phyloP scores from a whole-genome alignment of 2,113 vertebrate species.

The Trematomus loennbergii region DNA sequence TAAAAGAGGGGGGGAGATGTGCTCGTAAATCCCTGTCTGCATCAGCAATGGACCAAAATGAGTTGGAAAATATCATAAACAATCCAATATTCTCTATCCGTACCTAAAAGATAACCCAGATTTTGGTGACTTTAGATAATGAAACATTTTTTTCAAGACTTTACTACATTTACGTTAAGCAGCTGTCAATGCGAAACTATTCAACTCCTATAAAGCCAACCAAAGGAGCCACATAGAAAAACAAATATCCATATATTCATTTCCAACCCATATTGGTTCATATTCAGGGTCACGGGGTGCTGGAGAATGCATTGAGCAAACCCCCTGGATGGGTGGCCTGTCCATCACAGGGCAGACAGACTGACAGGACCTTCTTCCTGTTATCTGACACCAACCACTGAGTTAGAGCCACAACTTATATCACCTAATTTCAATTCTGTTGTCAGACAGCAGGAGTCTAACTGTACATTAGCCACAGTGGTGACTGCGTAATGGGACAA shows the following conservation, averaged over 20 bases:
- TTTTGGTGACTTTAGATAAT: not conserved
- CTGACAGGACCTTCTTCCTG: constrained; percentile 63
- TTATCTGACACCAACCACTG: constrained; percentile 65
- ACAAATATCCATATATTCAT: constrained; percentile 20
- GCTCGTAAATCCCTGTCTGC: no score
- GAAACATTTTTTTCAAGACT: not conserved
- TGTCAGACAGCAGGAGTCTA: constrained; percentile 48
- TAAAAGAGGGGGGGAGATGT: no score
- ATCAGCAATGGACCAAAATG: no score
- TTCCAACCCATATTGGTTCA: constrained; percentile 37
- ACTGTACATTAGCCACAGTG: constrained; percentile 51
- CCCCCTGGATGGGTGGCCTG: constrained; percentile 39
- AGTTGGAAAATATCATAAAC: no score
- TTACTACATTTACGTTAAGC: not conserved
- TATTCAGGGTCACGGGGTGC: constrained; percentile 63
- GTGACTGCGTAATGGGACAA: constrained; percentile 49
- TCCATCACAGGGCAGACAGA: constrained; percentile 47
- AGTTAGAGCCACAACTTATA: constrained; percentile 57
- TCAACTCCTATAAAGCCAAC: constrained; percentile 4
- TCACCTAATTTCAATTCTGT: constrained; percentile 62
- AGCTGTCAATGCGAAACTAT: not conserved
- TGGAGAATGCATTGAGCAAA: constrained; percentile 40
- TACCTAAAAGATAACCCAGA: not conserved
- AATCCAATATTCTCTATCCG: no score
- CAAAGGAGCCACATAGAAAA: constrained; percentile 17